Evolutionary conservation across 30 jellyfish, hydroid and myxozoan genomes (phyloP), one percentile per base, ranked within the genome.

Genomic region (Aurelia sp.): DNA sequence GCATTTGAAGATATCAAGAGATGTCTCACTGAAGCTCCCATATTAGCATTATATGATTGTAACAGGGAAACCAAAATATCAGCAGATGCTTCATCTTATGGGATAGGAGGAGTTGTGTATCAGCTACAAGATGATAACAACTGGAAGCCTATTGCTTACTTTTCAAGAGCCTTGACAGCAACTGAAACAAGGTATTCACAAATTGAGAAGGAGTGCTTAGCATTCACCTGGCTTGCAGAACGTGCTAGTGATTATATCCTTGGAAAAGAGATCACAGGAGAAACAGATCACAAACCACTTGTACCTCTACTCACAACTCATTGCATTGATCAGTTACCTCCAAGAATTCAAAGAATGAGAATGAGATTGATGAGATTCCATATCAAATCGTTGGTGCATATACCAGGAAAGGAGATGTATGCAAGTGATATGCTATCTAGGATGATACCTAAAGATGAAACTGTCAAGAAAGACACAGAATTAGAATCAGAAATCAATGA

Each of bases 141-240:
- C 57, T 55, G 71, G 89, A 81, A 75, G 47, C 92, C 88, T 18
- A 74, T 78, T 63, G 91, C 92, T 11, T 87, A 64, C 52, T 58
- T 57, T 27, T 87, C 87, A 50, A 20, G 96, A 15, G 80, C 81
- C 13, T 27, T 87, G 73, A 57, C 92, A 9, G n/a, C 20, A 13
- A 60, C 88, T 12, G 96, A 87, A 73, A 35, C 76, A 67, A 58
- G 73, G 19, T 78, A 87, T 66, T 63, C 79, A 27, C 92, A 77
- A 55, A 87, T 87, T 31, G 92, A 87, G 80, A 87, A 87, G 67
- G 96, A 87, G 80, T 78, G 95, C 61, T 66, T 85, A 27, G 95
- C 93, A 15, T 78, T 78, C 55, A 78, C 89, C 35, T 78, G 89
- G 89, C 57, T 78, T 30, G 70, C 71, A 33, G 89, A 78, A 78